phyloP scores from a whole-genome alignment of 2,113 vertebrate genomes.

The Microcebus lehilahytsara region DNA sequence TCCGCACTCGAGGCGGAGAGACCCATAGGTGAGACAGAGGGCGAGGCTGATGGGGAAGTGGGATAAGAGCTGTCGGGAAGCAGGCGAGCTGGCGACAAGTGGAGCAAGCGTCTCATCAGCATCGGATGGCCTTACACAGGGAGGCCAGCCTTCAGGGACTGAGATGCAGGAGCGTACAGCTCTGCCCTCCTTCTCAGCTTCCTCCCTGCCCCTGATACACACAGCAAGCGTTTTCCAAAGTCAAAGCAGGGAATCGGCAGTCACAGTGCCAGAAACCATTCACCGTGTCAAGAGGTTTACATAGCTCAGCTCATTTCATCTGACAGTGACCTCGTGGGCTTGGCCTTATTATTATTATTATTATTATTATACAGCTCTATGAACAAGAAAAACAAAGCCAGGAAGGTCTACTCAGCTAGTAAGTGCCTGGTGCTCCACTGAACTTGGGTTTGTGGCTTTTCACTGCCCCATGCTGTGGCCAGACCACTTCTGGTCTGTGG shows the following conservation, averaged over 20 bases:
- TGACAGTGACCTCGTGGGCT: not conserved
- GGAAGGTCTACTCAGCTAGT: not conserved
- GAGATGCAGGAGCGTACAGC: not conserved
- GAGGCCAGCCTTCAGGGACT: not conserved
- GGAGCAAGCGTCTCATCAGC: not conserved
- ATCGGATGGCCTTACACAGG: not conserved
- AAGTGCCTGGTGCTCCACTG: not conserved
- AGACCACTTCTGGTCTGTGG: not conserved
- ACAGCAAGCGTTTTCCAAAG: not conserved
- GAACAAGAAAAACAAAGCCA: not conserved
- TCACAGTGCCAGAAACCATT: rapidly evolving
- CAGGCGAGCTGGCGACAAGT: not conserved
- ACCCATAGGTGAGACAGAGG: slow-evolving; percentile 38
- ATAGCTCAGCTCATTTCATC: not conserved
- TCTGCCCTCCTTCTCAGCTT: not conserved
- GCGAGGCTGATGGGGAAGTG: not conserved
- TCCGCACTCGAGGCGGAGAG: not conserved
- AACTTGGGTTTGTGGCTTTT: not conserved
- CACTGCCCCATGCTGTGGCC: not conserved
- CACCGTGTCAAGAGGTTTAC: not conserved
- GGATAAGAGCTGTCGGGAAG: not conserved
- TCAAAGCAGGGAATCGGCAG: not conserved
- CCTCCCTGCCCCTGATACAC: not conserved
- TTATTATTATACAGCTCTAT: not conserved
- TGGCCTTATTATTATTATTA: not conserved